phyloP scores from a whole-genome alignment of 2,797 vertebrate genomes.

The Catamblyrhynchus diadema region DNA sequence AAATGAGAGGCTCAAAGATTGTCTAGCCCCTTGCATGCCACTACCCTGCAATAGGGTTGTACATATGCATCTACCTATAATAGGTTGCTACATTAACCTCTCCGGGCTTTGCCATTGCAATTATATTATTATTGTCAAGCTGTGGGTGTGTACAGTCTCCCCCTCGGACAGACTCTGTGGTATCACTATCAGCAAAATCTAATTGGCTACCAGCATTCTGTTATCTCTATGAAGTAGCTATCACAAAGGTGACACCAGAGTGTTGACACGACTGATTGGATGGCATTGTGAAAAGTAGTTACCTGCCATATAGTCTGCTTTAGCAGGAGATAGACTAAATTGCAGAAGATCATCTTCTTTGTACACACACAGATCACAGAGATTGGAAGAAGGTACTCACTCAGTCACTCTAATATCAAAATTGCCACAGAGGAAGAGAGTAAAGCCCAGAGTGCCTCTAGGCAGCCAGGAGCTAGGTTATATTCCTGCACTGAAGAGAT shows the following conservation, averaged over 20 bases:
- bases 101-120: not conserved
- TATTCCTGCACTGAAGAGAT: not conserved
- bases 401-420: not conserved
- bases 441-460: not conserved
- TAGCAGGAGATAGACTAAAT: slow-evolving; percentile 15
- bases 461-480: not conserved
- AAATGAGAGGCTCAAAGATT: not conserved
- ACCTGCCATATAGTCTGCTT: not conserved
- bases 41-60: not conserved
- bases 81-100: not conserved
- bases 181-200: not conserved
- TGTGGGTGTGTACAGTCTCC: not conserved
- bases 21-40: not conserved
- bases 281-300: not conserved
- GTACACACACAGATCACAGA: not conserved
- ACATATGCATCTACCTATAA: not conserved
- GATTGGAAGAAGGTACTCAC: not conserved
- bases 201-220: not conserved
- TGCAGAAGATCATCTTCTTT: not conserved
- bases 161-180: not conserved
- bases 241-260: not conserved
- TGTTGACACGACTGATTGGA: not conserved
- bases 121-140: not conserved
- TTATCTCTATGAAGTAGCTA: not conserved
- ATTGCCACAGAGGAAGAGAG: not conserved